Evolutionary conservation across 2,888 invertebrate genomes (phyloP), one percentile per base, ranked within the genome.

Genomic region (Eremobia ochroleuca): DNA sequence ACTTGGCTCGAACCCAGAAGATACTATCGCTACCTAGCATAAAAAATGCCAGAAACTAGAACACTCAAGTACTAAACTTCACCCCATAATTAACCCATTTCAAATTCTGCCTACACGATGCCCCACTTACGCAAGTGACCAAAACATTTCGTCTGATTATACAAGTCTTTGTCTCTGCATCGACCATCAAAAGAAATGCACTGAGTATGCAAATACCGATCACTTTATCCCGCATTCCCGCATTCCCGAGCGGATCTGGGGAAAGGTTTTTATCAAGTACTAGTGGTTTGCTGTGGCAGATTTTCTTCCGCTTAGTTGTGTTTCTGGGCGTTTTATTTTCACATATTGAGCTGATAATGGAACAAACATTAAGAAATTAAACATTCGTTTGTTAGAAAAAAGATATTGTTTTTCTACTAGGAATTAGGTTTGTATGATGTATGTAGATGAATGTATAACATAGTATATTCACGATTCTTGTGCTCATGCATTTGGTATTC

Each of bases 151-250:
- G n/a, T 73, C 61, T 75, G 80, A 77, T 70, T 86, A 77, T 73
- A 74, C 69, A 76, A 75, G 66, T 37, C 70, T 75, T 84, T 81
- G 68, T 76, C 69, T 67, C 28, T 55, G 67, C 59, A 67, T 69
- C 49, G 46, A 61, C 52, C 59, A 62, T 77, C 59, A 77, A 76
- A 83, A 86, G 76, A 84, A 81, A 69, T 84, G 87, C 85, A 85
- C 66, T 15, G 37, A 61, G 18, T 64, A 84, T 84, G 81, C 76
- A 85, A 87, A 84, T 84, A 68, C 77, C 25, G 70, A 80, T 76
- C 71, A 40, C 61, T 79, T 85, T 80, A 74, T 76, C 34, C 21
- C 21, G 40, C 34, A 71, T 59, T 66, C 37, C 37, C 21, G 61
- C 67, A 69, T 52, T 69, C 40, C 46, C n/a, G 61, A 65, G 82